Evolutionary conservation across 2,888 invertebrate genomes (phyloP), one percentile per base, ranked within the genome.

Genomic region (Acholoe squamosa): DNA sequence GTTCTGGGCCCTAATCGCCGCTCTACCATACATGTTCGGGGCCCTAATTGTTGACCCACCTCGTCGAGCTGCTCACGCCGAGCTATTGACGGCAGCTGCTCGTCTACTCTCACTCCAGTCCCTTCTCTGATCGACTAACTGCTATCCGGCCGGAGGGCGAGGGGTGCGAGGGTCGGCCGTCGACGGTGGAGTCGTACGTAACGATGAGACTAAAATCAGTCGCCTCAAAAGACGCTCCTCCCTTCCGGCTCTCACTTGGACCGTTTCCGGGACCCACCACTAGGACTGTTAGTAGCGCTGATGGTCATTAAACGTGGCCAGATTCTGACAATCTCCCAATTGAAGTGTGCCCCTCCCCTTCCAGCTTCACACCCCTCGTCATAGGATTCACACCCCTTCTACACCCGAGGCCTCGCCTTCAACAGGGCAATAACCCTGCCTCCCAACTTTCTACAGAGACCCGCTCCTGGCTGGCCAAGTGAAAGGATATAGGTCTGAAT

Each of bases 11-110:
- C 34, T 34, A 33, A 19, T 25, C 33, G 80, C 80, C 34, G 43
- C 80, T 80, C 43, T 71, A 80, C n/a, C 43, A 43, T n/a, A 43
- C 80, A 80, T 43, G 80, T 80, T 80, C 80, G 0, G 80, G 77
- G 80, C 80, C 16, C 34, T 80, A 80, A 80, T 80, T 80, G 80
- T 80, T 33, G 80, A 43, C 80, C 80, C 22, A 43, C 43, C 80
- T n/a, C 43, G 80, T 71, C 33, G 80, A 16, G 34, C 33, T 34
- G 80, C 43, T 80, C 25, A 14, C 33, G 80, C 34, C 34, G 80
- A 33, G 19, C 22, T 80, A 34, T 80, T n/a, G 80, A 43, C 33
- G 76, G 80, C 80, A 19, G 34, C 34, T 25, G 7, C 34, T 34
- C 16, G 80, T 71, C 71, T n/a, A 0, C 31, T 1, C 14, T 22